phyloP scores from a whole-genome alignment of 2,113 vertebrate genomes.

The Hyperoodon ampullatus region DNA sequence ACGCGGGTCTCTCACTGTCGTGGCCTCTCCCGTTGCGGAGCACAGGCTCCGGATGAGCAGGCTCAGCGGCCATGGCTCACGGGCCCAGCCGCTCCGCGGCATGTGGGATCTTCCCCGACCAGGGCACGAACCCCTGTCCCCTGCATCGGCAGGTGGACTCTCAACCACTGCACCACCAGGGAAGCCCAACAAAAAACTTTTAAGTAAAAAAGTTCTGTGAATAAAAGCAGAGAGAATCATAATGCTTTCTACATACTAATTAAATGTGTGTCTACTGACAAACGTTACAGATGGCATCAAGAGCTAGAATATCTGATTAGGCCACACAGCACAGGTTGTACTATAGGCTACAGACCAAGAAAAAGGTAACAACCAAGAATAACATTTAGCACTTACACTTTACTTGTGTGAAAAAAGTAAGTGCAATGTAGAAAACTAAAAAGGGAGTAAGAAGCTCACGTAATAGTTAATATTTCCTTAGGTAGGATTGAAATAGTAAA shows the following conservation, averaged over 20 bases:
- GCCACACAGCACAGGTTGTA: neutral
- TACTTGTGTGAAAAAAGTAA: neutral
- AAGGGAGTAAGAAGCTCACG: neutral
- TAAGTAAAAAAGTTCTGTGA: neutral
- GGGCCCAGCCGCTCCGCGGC: no score
- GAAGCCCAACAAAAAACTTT: neutral
- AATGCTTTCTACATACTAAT: constrained; percentile 23
- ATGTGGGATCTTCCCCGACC: no score
- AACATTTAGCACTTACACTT: neutral
- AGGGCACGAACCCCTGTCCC: accelerated
- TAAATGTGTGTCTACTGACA: constrained; percentile 3
- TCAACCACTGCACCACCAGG: no score
- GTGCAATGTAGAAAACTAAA: constrained; percentile 22
- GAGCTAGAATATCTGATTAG: neutral
- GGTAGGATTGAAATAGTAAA: neutral
- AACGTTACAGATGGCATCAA: neutral
- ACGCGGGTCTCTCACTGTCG: no score
- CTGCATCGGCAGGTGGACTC: no score
- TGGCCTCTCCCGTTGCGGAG: no score
- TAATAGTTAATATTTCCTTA: neutral
- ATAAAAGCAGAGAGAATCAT: neutral
- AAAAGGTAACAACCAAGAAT: neutral
- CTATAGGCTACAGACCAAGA: neutral
- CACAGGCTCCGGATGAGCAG: no score
- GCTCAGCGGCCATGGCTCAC: no score